Conservation (phyloP, 2,888 invertebrate species). For the Caenorhabditis drosophilae region DNA sequence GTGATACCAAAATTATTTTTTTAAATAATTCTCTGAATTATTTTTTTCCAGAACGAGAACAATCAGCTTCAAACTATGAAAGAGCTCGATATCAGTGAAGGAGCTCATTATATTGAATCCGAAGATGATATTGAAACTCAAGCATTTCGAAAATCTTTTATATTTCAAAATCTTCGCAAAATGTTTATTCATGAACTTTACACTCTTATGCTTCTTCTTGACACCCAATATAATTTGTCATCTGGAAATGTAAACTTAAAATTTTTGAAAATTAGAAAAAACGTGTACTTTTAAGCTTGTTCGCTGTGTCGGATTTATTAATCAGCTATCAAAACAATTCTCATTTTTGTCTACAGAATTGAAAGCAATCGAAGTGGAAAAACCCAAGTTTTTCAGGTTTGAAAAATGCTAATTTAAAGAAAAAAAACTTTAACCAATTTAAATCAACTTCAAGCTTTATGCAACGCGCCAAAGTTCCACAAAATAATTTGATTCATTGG, state of each 20-base stretch:
- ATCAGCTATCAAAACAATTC: conserved; percentile 1
- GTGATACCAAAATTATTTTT: no score
- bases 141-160: not conserved
- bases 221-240: conserved; percentile 16
- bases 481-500: conserved; percentile 5
- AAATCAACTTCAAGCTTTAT: no score
- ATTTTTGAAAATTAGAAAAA: no score
- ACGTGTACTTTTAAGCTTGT: conserved; percentile 13
- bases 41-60: not conserved
- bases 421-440: no score
- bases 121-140: not conserved
- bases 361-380: not conserved
- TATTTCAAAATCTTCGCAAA: conserved; percentile 23
- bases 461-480: no score
- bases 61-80: not conserved
- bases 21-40: no score
- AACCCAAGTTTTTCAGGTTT: conserved; percentile 1
- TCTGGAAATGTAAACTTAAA: conserved; percentile 25
- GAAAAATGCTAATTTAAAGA: not conserved
- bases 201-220: conserved; percentile 16
- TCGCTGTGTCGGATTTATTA: conserved; percentile 24
- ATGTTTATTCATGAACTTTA: conserved; percentile 16
- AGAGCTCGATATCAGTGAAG: not conserved
- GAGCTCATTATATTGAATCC: not conserved
- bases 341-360: conserved; percentile 1